A percentile compares a stretch with the other conserved stretches of the same genome.
These are phyloP conservation scores for Batillaria attramentaria DNA, from an alignment of 1,140 invertebrate species.

Conservation along the genomic window DNA sequence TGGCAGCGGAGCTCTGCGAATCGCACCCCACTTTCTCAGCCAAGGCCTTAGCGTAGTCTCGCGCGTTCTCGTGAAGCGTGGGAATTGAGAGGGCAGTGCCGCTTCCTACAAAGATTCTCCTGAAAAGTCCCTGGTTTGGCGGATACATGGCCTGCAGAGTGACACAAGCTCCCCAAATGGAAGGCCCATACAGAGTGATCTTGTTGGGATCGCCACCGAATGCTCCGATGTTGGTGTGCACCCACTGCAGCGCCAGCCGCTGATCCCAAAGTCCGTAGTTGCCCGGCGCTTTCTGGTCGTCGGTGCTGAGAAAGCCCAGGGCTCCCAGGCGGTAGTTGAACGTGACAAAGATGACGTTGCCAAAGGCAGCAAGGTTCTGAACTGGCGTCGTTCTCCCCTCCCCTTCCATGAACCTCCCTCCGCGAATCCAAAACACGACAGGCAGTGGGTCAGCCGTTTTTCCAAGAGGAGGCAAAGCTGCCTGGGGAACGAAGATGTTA, in stretches of 20 bases:
- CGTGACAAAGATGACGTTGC: slow-evolving; percentile 82
- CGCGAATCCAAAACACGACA: slow-evolving; percentile 71
- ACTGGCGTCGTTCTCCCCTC: slow-evolving; percentile 70
- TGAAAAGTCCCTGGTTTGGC: slow-evolving; percentile 25
- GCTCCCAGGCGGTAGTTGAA: slow-evolving; percentile 84
- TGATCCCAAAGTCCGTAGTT: slow-evolving; percentile 64
- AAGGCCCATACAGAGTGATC: slow-evolving; percentile 94
- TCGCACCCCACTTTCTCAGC: background rate
- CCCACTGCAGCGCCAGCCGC: slow-evolving; percentile 56
- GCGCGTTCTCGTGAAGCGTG: background rate
- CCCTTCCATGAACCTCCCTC: slow-evolving; percentile 70
- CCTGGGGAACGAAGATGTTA: background rate
- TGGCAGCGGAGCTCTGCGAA: background rate
- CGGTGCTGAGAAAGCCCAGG: slow-evolving; percentile 71
- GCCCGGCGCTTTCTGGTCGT: slow-evolving; percentile 37
- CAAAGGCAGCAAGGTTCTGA: slow-evolving; percentile 81
- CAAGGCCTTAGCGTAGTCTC: background rate
- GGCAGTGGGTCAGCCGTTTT: too few species aligned
- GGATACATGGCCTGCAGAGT: slow-evolving; percentile 26
- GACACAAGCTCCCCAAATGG: slow-evolving; percentile 92
- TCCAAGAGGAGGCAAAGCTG: too few species aligned
- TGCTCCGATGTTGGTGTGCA: slow-evolving; percentile 54
- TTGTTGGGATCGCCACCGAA: slow-evolving; percentile 87
- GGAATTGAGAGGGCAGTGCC: background rate
- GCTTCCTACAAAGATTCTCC: slow-evolving; percentile 32